Conservation (phyloP, 2,888 invertebrate genomes). For the Stenchaetothrips biformis region DNA sequence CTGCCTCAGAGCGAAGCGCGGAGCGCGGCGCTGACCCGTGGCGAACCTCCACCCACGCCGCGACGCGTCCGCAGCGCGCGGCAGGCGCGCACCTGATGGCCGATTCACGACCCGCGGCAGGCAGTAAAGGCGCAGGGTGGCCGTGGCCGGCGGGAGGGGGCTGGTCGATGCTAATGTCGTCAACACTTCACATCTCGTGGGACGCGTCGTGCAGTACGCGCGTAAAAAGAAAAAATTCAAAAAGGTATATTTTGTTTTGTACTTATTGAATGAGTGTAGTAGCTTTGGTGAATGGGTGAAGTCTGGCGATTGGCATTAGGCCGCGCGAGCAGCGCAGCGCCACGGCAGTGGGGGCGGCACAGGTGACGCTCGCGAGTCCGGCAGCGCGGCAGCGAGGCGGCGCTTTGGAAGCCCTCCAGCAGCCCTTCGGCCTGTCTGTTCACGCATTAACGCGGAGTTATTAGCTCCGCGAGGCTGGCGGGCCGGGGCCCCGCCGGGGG, state of each 20-base stretch:
- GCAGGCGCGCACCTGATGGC: not conserved
- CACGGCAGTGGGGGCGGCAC: too few relatives aligned
- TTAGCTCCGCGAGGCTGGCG: conserved; percentile 6
- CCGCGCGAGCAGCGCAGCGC: too few relatives aligned
- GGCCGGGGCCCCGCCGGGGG: not conserved
- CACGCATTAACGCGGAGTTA: conserved; percentile 23
- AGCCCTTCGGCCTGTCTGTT: not conserved
- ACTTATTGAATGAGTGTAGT: too few relatives aligned
- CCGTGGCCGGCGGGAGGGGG: not conserved
- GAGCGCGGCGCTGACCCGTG: too few relatives aligned
- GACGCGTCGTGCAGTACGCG: not conserved
- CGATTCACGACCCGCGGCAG: not conserved
- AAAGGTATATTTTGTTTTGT: too few relatives aligned
- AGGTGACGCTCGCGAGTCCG: too few relatives aligned
- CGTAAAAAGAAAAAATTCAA: too few relatives aligned
- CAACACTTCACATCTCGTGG: not conserved
- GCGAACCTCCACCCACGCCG: not conserved
- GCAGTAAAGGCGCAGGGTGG: not conserved
- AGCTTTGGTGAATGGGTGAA: too few relatives aligned
- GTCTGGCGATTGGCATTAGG: too few relatives aligned
- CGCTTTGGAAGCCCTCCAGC: conserved; percentile 18
- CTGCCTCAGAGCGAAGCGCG: too few relatives aligned
- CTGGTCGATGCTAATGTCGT: not conserved
- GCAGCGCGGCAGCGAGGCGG: not conserved
- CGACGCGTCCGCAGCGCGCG: not conserved